Base-by-base conservation (phyloP, 2,888 invertebrate genomes). In the Cryptocephalus primarius region DNA sequence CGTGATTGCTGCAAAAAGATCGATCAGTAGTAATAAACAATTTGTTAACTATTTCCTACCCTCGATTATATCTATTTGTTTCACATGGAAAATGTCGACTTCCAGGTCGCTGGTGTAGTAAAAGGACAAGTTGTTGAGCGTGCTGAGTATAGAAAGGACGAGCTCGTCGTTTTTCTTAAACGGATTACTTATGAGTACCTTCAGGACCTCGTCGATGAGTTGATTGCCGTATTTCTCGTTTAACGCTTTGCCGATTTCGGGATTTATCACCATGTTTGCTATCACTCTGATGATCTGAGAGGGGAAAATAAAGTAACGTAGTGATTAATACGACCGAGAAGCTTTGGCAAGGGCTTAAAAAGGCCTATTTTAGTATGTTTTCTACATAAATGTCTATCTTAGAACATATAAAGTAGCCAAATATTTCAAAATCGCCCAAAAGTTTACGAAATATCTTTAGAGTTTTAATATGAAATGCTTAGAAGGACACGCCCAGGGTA, bases 121-220 rank as follows among this genome's bases (percentile, higher is more conserved):
- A 68, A 82, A 91, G 2, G 89, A 88, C 45, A 91, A 72, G 68
- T 91, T 91, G 68, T 90, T 91, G 50, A 91, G 73, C 0, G 90
- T 86, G 8, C 88, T 87, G 40, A 90, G 70, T 10, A 85, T 80
- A 6, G 88, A 88, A 49, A 86, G 75, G 2, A 87, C 78, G 40
- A 91, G 68, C 65, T 90, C 89, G 57, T 85, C 83, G 54, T 78
- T 77, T 55, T 78, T 77, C 44, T 68, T 75, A 62, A 70, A 69
- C 0, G 72, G 69, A 56, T 71, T 71, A 48, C 70, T 70, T 32
- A 70, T 69, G 12, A 71, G 53, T n/a, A 71, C 69, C 62, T 69
- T 70, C 12, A 70, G 53, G 52, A 70, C 68, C 61, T 69, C 69
- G 45, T 68, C 68, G 50, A 74, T 69, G 42, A 71, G 56, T 48